Conservation (phyloP, 2,888 invertebrate genomes). For the Nomada lathburiana region DNA sequence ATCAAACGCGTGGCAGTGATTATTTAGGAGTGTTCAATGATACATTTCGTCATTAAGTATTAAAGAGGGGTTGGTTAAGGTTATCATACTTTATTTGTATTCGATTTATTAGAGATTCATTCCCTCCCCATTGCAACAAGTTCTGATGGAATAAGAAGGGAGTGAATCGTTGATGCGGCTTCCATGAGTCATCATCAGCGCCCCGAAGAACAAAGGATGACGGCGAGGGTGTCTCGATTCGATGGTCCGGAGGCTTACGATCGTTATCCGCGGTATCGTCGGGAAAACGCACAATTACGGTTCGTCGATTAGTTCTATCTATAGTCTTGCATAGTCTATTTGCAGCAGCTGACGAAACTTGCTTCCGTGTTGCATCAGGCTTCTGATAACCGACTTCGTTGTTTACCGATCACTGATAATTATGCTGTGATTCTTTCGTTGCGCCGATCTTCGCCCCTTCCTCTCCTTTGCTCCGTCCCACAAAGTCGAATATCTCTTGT, state of each 20-base stretch:
- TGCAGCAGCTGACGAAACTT: constrained; percentile 79
- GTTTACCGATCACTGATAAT: constrained; percentile 73
- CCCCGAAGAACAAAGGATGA: constrained; percentile 54
- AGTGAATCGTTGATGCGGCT: neutral
- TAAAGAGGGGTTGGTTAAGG: neutral
- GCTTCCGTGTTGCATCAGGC: constrained; percentile 82
- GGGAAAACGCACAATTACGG: constrained; percentile 62
- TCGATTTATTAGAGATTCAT: neutral
- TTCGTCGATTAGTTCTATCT: constrained; percentile 61
- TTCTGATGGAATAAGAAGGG: neutral
- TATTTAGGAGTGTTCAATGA: no score
- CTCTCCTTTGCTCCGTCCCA: constrained; percentile 31
- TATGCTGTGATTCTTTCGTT: constrained; percentile 45
- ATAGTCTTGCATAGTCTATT: constrained; percentile 64
- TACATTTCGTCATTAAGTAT: no score
- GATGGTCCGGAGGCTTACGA: constrained; percentile 45
- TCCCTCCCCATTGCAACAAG: neutral
- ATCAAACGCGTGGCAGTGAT: no score
- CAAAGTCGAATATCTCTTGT: constrained; percentile 57
- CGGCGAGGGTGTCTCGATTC: constrained; percentile 47
- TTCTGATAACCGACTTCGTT: constrained; percentile 67
- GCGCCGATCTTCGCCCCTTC: constrained; percentile 19
- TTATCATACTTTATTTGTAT: neutral
- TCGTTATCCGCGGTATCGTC: constrained; percentile 55
- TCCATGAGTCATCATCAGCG: constrained; percentile 36